Base-by-base conservation (phyloP, 1,140 invertebrate genomes). In the Drosophila gunungcola region DNA sequence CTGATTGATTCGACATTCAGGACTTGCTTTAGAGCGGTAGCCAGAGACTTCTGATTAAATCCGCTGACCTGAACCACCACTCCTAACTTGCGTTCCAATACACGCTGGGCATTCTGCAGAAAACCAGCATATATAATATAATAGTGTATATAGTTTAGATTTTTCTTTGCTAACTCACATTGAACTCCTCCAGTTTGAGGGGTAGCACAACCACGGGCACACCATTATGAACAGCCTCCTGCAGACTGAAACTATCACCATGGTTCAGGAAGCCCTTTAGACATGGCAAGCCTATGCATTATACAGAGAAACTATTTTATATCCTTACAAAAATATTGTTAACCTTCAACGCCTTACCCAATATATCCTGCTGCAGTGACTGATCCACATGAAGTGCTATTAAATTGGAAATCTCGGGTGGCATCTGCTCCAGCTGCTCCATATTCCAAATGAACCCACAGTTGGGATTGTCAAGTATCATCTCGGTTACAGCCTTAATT, bases 121-220 rank as follows among this genome's bases (percentile, higher is more conserved):
- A 0, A 3, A 41, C 13, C 0, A 2, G 2, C n/a, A 32, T 13
- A 5, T 36, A 3, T 36, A 11, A 12, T 21, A 9, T 5, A n/a
- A 25, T 27, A 12, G 7, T 5, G 25, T 4, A 32, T 16, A 36
- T 10, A 5, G 3, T 29, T 6, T 42, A 48, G 16, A 21, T 21
- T 21, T 21, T 21, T 21, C 1, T 21, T 1, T 0, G n/a, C 9
- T 4, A 21, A 52, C 82, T 74, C 29, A 90, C 85, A 57, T 85
- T 82, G 3, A 80, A 51, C 78, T 96, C 95, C 72, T 96, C 96
- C 1, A 93, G 94, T 63, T 94, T 94, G 21, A 96, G 69, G 1
- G 95, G 95, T 12, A 96, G 92, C 1, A 93, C 93, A 65, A 95
- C 94, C 29, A 96, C 75, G 0, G 95, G 95, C 7, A 96, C 92